Base-by-base conservation (phyloP, 2,113 vertebrate species). In the Isichthys henryi region DNA sequence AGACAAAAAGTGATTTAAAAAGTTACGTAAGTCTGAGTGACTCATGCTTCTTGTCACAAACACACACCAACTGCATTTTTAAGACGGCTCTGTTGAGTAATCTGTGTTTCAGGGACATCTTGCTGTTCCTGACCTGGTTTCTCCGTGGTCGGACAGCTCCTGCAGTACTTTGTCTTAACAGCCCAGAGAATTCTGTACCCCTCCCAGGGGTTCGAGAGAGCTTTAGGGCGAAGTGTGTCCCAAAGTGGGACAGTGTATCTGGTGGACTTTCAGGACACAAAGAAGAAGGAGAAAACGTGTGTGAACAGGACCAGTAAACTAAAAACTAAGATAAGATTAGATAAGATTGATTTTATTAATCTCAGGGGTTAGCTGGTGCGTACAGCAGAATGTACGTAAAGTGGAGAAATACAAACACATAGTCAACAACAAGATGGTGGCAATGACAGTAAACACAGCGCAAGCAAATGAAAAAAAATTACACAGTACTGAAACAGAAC, bases 11-110 rank as follows among this genome's bases (percentile, higher is more conserved):
- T 39, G 39, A 88, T 91, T 85, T 86, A 84, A 84, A 84, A 84
- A 77, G 90, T 92, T 91, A 91, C 35, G 80, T 91, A 90, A 92
- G 90, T 53, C 53, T 70, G 19, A 53, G 90, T 92, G 91, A 92
- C 91, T 91, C 92, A 90, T 58, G 15, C 77, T 85, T 39, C 48
- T 90, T 90, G 87, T 90, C 84, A 52, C 86, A 88, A 74, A 88
- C 19, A 90, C 50, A 86, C 27, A 53, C 46, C 46, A 50, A 45
- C 39, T 52, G 83, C 90, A 92, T 92, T 90, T 90, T 90, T 85
- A 91, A 89, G 74, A 58, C 49, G 17, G 77, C 27, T 48, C 39
- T 87, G 87, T 88, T 91, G 89, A 89, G 90, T 80, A 90, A 90
- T 90, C 2, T 62, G 5, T 43, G 66, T 88, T 86, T 89, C 90